Evolutionary conservation across 2,113 vertebrate species (phyloP), one percentile per base, ranked within the genome.

Genomic region (Fregata magnificens): DNA sequence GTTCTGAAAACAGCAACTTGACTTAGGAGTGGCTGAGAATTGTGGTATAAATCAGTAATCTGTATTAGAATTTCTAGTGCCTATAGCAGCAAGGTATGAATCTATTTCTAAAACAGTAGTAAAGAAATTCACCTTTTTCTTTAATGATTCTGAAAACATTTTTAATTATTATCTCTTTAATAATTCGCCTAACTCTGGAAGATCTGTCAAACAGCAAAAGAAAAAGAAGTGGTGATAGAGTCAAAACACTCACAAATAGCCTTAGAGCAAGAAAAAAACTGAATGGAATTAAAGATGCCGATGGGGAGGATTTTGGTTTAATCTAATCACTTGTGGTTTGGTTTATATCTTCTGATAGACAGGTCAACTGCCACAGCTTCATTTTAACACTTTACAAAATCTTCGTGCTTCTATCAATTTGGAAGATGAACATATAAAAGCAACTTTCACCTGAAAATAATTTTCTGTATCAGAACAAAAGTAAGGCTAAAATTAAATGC

Each of bases 251-350:
- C 42, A 95, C 55, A 86, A 82, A 95, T 74, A 95, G 77, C 80
- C 84, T 93, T 78, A 79, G 53, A 97, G 88, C n/a, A 88, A 7
- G 25, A 93, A 93, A 88, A 83, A 67, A 94, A 93, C 50, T 88
- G 82, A 95, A 93, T 92, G 53, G 90, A 80, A 94, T 98, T 95
- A 93, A 97, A 87, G 84, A 73, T 97, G 49, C 96, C 84, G 76
- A 74, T 71, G 69, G 20, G 31, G 18, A 83, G 32, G 65, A 65
- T 72, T 93, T 93, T 40, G 47, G 34, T 88, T 89, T 94, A 90
- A 65, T 52, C n/a, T 82, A 88, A 69, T 95, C 40, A 84, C 71
- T 81, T 93, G 29, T 93, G 29, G 38, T 95, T 92, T 87, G 79
- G 74, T 91, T 34, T 96, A 82, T 79, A 40, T 71, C 87, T 88